These are phyloP conservation scores for Bubo blakistoni DNA, from an alignment of 2,113 vertebrate species.

Conservation along the genomic window DNA sequence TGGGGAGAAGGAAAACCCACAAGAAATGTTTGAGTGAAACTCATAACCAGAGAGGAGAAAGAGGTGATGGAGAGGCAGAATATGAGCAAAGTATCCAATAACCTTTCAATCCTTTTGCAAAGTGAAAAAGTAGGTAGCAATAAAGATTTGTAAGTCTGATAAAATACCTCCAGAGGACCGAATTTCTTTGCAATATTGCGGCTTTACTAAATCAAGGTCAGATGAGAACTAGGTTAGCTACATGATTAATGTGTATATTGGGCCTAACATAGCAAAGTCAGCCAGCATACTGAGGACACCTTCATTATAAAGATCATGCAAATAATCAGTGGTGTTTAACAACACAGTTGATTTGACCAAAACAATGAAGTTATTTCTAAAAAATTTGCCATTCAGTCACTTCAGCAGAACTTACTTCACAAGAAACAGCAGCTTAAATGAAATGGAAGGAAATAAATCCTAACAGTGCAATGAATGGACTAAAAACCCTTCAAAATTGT, in stretches of 20 bases:
- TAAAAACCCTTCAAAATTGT: background rate
- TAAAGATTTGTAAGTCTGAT: slow-evolving; percentile 42
- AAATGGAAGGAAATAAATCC: background rate
- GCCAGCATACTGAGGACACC: background rate
- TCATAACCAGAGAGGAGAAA: background rate
- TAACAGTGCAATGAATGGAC: background rate
- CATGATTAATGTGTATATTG: slow-evolving; percentile 41
- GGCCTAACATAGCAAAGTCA: background rate
- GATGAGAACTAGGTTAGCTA: slow-evolving; percentile 36
- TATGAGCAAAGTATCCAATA: background rate
- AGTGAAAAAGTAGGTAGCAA: background rate
- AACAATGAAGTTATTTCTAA: background rate
- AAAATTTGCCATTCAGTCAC: background rate
- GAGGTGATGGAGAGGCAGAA: background rate
- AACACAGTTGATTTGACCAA: background rate
- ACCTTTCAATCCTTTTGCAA: background rate
- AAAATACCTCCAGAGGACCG: background rate
- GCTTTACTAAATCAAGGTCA: slow-evolving; percentile 49
- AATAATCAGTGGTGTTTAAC: slow-evolving; percentile 11
- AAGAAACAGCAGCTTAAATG: background rate
- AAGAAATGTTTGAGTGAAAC: background rate
- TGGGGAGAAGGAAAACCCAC: background rate
- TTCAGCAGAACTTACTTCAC: background rate
- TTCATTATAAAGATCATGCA: background rate
- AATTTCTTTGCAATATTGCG: slow-evolving; percentile 19